Evolutionary conservation across 2,113 vertebrate genomes (phyloP).

Genomic region (Oenanthe melanoleuca): DNA sequence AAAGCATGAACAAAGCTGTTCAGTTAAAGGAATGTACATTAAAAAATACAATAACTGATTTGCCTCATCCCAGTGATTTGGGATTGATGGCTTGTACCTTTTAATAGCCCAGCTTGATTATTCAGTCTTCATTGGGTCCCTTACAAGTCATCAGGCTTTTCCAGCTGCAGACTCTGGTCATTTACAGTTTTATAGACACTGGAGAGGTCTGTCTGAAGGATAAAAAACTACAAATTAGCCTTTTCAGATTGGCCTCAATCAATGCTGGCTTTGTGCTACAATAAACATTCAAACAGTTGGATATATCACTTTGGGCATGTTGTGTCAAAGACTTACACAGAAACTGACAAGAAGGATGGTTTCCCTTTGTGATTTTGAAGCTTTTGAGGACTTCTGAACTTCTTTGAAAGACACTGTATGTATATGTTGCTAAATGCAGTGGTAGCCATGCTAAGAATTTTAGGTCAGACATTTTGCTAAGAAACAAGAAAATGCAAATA

Average conservation of each 20-base stretch:
- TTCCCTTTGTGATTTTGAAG: slow-evolving; percentile 55
- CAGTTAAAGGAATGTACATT: slow-evolving; percentile 60
- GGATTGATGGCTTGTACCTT: slow-evolving; percentile 60
- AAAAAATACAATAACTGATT: slow-evolving; percentile 67
- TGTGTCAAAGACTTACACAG: slow-evolving; percentile 62
- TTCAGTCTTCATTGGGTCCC: not conserved
- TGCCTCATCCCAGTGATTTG: slow-evolving; percentile 53
- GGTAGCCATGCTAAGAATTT: not conserved
- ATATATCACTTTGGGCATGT: slow-evolving; percentile 68
- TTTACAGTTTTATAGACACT: slow-evolving; percentile 64
- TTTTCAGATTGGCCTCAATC: slow-evolving; percentile 65
- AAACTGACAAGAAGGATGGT: slow-evolving; percentile 42
- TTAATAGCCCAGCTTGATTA: slow-evolving; percentile 57
- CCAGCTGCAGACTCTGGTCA: slow-evolving; percentile 60
- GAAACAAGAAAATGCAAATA: not conserved
- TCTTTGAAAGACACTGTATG: slow-evolving; percentile 38
- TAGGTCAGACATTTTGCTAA: not conserved
- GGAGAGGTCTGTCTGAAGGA: slow-evolving; percentile 65
- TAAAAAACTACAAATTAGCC: slow-evolving; percentile 70
- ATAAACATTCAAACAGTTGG: slow-evolving; percentile 65
- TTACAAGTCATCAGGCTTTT: slow-evolving; percentile 53
- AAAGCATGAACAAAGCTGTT: slow-evolving; percentile 55
- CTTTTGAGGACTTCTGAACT: slow-evolving; percentile 55
- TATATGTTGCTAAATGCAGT: not conserved
- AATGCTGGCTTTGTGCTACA: slow-evolving; percentile 68